Evolutionary conservation across 1,140 invertebrate species (phyloP), one percentile per base, ranked within the genome.

Genomic region (Cherax quadricarinatus): DNA sequence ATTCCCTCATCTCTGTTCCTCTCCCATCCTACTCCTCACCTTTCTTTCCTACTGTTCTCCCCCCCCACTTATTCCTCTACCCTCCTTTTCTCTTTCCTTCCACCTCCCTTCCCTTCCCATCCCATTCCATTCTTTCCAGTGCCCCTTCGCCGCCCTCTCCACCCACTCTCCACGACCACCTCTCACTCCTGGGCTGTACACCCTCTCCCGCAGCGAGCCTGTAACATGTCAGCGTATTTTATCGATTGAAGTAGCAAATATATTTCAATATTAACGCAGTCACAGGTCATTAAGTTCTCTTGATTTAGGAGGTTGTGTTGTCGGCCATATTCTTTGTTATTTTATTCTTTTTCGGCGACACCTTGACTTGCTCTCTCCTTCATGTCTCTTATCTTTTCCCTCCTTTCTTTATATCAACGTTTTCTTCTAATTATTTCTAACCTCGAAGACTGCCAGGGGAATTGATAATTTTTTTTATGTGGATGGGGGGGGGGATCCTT

Each of bases 231-330:
- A 73, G 62, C 41, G 79, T 70, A 82, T 83, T 89, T 89, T 89
- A 89, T 89, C 48, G 79, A 82, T 14, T 70, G 79, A 30, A 41
- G 88, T 7, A 49, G 78, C 60, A 66, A 83, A 83, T 89, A 89
- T 89, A 89, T 82, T 89, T 89, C 88, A 89, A 48, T 89, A 81
- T 82, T 89, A 89, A 89, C 80, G 79, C 62, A 89, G 88, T 83
- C 88, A 89, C 88, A 89, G 88, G 79, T 70, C 88, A 89, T 89
- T 89, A 89, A 89, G 57, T 82, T 81, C 79, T 82, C 88, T 51
- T 66, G 53, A 83, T 51, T 89, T 89, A 82, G 70, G 80, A 57
- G 88, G 30, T n/a, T 75, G 85, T 87, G 85, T 87, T 75, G 85
- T 87, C 70, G 85, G 85, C 48, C 78, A 66, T 78, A 87, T 87